Base-by-base conservation (phyloP, 1,140 invertebrate species). In the Oreohelix idahoensis region DNA sequence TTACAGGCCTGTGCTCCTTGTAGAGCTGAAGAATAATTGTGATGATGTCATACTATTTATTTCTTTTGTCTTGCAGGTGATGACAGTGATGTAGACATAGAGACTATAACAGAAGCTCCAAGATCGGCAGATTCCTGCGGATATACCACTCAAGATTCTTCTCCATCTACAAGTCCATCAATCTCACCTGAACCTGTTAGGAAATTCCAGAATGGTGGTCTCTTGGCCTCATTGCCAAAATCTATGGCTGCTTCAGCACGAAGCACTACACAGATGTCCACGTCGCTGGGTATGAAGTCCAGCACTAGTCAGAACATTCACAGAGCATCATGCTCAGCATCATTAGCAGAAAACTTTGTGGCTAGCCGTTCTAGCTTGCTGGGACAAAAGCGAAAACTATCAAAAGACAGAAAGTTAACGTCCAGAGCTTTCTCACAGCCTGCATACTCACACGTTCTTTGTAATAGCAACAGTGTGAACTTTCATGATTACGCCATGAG, bases 31-130 rank as follows among this genome's bases (percentile, higher is more conserved):
- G n/a, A n/a, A n/a, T n/a, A n/a, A n/a, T n/a, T n/a, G n/a, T n/a
- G n/a, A n/a, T n/a, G n/a, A n/a, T n/a, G n/a, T n/a, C n/a, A n/a
- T n/a, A n/a, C n/a, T n/a, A n/a, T n/a, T 74, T 42, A 13, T 74
- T 36, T 36, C 29, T 74, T 42, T 74, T 74, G 42, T 38, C 8
- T 53, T 45, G 39, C 36, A 82, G 80, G 80, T 39, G 80, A 74
- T 63, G 80, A 82, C 71, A 82, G 80, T 63, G 80, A 82, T 82
- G 80, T 82, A 1, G 80, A 82, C 71, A 82, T 82, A 38, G 80
- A 82, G 51, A 82, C 80, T 53, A 29, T 82, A 29, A 74, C 80
- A 58, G 80, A 82, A 0, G 39, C 45, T 36, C 80, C 80, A 5
- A 42, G 51, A 26, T 32, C 70, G 11, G 38, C 69, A 36, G 79